Percentiles rank a stretch among this genome's conserved stretches.
These are phyloP conservation scores for Cistogaster globosa DNA, from an alignment of 2,888 invertebrate genomes.

Conservation along the genomic window DNA sequence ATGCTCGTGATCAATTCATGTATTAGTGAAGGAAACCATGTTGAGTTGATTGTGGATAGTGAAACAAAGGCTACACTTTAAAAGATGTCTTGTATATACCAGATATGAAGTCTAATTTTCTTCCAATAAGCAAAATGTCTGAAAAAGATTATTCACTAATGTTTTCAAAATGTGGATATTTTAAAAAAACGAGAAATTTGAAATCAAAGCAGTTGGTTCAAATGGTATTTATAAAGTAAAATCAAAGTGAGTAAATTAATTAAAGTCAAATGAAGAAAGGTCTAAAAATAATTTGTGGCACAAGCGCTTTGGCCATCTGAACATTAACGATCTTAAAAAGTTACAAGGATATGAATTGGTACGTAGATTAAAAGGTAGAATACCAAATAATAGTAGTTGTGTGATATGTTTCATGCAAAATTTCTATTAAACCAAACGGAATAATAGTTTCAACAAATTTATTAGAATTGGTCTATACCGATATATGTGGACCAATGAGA, in stretches of 20 bases:
- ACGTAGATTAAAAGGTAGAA: conserved; percentile 15
- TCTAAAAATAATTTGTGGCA: too few relatives aligned
- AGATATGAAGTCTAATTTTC: too few relatives aligned
- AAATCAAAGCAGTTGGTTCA: background rate
- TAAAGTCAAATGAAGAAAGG: conserved; percentile 8
- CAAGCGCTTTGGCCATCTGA: conserved; percentile 4
- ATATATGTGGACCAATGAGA: too few relatives aligned
- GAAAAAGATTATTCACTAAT: too few relatives aligned
- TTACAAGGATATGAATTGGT: conserved; percentile 13
- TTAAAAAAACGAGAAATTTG: conserved; percentile 4
- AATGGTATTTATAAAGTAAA: conserved; percentile 13
- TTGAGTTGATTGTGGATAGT: too few relatives aligned
- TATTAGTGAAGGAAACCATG: too few relatives aligned
- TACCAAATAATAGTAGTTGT: background rate
- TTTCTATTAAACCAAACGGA: conserved; percentile 1
- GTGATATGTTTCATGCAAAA: conserved; percentile 10
- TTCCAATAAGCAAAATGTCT: too few relatives aligned
- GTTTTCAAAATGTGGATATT: conserved; percentile 6
- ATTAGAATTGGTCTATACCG: too few relatives aligned
- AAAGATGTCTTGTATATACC: conserved; percentile 24
- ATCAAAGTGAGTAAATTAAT: background rate
- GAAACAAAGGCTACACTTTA: conserved; percentile 8
- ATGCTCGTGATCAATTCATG: too few relatives aligned
- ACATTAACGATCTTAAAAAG: conserved; percentile 12
- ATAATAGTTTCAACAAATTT: too few relatives aligned